Base-by-base conservation (phyloP, 2,113 vertebrate genomes). In the Heliornis fulica region DNA sequence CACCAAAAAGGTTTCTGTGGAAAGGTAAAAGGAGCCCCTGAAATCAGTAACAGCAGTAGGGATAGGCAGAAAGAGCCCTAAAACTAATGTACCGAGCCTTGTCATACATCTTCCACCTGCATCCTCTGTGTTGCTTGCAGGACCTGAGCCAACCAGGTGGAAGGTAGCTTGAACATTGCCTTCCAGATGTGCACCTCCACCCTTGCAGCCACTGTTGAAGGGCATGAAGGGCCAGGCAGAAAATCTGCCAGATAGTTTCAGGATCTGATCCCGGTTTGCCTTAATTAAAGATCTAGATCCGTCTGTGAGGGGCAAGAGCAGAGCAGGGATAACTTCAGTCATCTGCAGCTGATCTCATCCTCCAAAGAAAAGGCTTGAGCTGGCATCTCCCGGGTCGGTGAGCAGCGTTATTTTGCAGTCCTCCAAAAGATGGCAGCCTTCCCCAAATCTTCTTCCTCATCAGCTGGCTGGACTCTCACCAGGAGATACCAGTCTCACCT, bases 391-490 rank as follows among this genome's bases (percentile, higher is more conserved):
- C 1, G 0, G 21, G 17, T 15, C 19, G 3, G 0, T 2, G 31
- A 69, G 63, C 56, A 6, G 74, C 61, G 87, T 90, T 53, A 3
- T 96, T 96, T 95, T 84, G 69, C 88, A 75, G 53, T 9, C 43
- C 16, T 93, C 95, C 96, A 94, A 96, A 77, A 96, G 96, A 83
- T 97, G 96, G 95, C 96, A 97, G 94, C 94, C 93, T 94, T 96
- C 86, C 80, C 95, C 83, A 95, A 75, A 78, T 86, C 83, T 94
- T 95, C 54, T 56, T 38, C 60, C 40, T 77, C 2, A 1, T 60
- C 45, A 17, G 69, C 69, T 59, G 31, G 19, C 70, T 10, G 71
- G 64, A 5, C 68, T 45, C 84, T 6, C 41, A 26, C 17, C 66
- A 2, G 63, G 3, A n/a, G 32, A 12, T 9, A 0, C 0, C 3